Conservation (phyloP, 2,888 invertebrate species). For the Epistrophe grossulariae region DNA sequence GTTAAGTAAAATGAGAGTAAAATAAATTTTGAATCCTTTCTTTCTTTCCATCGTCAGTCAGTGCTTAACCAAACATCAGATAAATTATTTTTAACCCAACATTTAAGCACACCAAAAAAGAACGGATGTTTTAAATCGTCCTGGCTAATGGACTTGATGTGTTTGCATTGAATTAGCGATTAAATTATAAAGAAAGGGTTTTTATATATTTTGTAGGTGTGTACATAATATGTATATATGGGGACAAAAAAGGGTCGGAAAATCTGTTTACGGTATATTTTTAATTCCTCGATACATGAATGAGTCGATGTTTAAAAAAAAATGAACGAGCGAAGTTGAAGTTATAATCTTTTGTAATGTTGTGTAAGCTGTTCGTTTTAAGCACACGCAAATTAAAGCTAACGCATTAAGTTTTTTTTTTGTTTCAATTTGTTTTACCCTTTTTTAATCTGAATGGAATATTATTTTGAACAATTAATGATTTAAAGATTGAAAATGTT, state of each 20-base stretch:
- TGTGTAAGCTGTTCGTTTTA: neutral
- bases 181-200: conserved; percentile 36
- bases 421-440: neutral
- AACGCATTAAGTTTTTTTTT: neutral
- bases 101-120: conserved; percentile 37
- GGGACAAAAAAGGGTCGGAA: neutral
- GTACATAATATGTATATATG: neutral
- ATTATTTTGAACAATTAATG: neutral
- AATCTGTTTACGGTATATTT: neutral
- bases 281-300: neutral
- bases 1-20: neutral
- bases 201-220: neutral
- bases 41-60: neutral
- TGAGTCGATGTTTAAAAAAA: neutral
- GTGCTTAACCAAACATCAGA: conserved; percentile 52
- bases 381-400: neutral
- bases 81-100: conserved; percentile 51
- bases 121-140: conserved; percentile 67
- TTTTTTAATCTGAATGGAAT: neutral
- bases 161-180: conserved; percentile 63
- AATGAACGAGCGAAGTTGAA: neutral
- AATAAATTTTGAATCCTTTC: conserved; percentile 17
- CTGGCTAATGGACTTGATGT: conserved; percentile 72
- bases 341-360: conserved; percentile 1
- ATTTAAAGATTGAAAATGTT: neutral